These are phyloP conservation scores for Melanostigma gelatinosum DNA, from an alignment of 2,113 vertebrate genomes.

Conservation along the genomic window DNA sequence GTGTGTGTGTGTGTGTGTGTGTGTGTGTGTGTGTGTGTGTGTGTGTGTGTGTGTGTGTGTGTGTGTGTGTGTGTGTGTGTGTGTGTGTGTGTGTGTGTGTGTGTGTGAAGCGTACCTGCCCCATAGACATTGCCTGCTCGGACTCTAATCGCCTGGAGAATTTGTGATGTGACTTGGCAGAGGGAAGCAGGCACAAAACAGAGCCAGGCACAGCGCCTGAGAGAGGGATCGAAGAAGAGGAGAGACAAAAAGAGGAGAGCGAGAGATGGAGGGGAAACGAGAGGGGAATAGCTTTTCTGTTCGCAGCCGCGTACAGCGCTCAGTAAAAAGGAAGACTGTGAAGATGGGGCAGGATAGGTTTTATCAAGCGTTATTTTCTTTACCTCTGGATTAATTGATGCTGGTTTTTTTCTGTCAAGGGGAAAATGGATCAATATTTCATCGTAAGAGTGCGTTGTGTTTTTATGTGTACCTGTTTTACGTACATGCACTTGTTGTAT, in stretches of 20 bases:
- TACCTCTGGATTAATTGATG: constrained; percentile 71
- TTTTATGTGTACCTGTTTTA: constrained; percentile 36
- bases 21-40: constrained; percentile 28
- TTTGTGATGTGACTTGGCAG: constrained; percentile 80
- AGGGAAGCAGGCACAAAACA: constrained; percentile 71
- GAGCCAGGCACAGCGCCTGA: constrained; percentile 76
- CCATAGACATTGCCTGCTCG: constrained; percentile 64
- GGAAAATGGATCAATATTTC: constrained; percentile 73
- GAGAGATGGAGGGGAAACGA: constrained; percentile 70
- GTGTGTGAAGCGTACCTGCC: constrained; percentile 68
- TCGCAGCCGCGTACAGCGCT: constrained; percentile 49
- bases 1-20: constrained; percentile 33
- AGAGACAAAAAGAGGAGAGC: constrained; percentile 70
- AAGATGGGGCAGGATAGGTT: constrained; percentile 67
- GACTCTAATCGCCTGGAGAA: constrained; percentile 78
- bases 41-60: constrained; percentile 31
- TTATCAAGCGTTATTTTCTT: constrained; percentile 55
- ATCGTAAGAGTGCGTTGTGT: constrained; percentile 51
- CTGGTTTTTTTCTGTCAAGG: constrained; percentile 49
- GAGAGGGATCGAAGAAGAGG: constrained; percentile 71
- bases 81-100: constrained; percentile 29
- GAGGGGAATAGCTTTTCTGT: constrained; percentile 67
- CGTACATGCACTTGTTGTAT: constrained; percentile 64
- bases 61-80: constrained; percentile 32
- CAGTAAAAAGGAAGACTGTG: constrained; percentile 62